Evolutionary conservation across 2,797 vertebrate species (phyloP), one percentile per base, ranked within the genome.

Genomic region (Gila robusta): DNA sequence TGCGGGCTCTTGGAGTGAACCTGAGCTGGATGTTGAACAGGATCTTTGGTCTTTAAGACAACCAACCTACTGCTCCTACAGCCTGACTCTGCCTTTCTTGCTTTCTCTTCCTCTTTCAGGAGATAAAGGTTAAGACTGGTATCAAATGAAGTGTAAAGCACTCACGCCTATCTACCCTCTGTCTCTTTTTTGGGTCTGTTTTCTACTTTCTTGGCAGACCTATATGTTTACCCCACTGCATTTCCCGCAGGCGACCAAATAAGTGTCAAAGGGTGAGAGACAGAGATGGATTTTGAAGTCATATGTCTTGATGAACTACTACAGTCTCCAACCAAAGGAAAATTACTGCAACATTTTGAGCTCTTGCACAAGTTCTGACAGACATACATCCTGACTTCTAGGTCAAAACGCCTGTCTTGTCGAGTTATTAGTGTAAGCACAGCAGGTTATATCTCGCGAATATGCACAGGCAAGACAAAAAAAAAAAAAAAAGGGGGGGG

Each of bases 1-100:
- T 49, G 47, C 17, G 47, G 26, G 62, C 6, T 32, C 14, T 66
- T 66, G 26, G 5, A 16, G 35, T 77, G 88, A 85, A 90, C 88
- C 91, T 92, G 92, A 90, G 84, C 87, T 79, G 90, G 26, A 86
- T 89, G 74, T 89, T 89, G 89, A 93, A 86, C 66, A 90, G 81
- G 71, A 87, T 90, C 87, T 91, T 92, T 89, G 91, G 87, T 88
- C 88, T 84, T 81, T 79, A 66, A 77, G 41, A 86, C 54, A 47
- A 81, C 26, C 39, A 32, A n/a, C 21, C 64, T 49, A 56, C 67
- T 74, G 44, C 32, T 82, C 6, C 72, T 76, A 6, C 39, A 7
- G 26, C 39, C 82, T 17, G 23, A 28, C 17, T 37, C 17, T 11
- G 10, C 19, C 32, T 66, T 23, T 82, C 47, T 69, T 44, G 47